These are phyloP conservation scores for Cinclus mexicanus DNA, from an alignment of 2,113 vertebrate species.

Conservation along the genomic window DNA sequence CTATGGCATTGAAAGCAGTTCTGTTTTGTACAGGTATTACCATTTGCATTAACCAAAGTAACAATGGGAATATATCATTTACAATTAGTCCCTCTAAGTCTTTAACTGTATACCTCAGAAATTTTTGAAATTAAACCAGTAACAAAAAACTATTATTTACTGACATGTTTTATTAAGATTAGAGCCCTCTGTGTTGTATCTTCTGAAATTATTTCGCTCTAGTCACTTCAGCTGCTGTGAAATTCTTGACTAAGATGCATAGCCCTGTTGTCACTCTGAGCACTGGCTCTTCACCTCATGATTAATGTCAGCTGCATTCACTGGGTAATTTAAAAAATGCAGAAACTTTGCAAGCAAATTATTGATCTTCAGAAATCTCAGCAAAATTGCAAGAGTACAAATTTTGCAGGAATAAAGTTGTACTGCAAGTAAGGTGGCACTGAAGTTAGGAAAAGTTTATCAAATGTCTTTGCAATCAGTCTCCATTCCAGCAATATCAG, in stretches of 20 bases:
- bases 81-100: not conserved
- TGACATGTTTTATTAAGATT: constrained; percentile 45
- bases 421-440: not conserved
- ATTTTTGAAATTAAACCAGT: constrained; percentile 8
- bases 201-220: constrained; percentile 11
- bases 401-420: not conserved
- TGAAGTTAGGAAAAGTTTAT: not conserved
- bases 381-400: not conserved
- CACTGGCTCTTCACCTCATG: constrained; percentile 9
- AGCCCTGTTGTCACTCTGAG: not conserved
- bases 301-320: constrained; percentile 31
- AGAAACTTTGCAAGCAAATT: not conserved
- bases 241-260: constrained; percentile 47
- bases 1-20: not conserved
- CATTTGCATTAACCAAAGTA: constrained; percentile 27
- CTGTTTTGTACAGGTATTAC: not conserved
- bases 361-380: not conserved
- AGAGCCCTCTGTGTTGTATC: constrained; percentile 32
- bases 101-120: constrained; percentile 31
- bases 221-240: not conserved
- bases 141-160: constrained; percentile 47
- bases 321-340: not conserved
- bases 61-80: not conserved
- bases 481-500: not conserved
- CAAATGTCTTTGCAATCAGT: not conserved